These are phyloP conservation scores for Agrilus cyanescens DNA, from an alignment of 2,888 invertebrate genomes.

Conservation along the genomic window DNA sequence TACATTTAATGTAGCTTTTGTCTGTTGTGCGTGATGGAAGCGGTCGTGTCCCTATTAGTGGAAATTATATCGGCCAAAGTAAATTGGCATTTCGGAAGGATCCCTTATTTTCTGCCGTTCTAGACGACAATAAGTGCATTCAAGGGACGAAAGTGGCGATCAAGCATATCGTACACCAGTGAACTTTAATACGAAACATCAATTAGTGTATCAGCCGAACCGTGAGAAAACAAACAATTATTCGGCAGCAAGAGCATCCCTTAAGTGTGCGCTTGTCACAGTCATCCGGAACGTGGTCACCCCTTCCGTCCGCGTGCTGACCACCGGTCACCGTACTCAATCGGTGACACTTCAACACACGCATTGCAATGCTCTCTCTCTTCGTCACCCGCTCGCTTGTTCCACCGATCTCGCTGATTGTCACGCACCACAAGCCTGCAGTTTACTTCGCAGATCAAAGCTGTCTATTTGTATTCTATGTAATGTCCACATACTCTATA, in stretches of 20 bases:
- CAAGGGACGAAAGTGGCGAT: conserved; percentile 29
- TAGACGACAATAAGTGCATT: conserved; percentile 23
- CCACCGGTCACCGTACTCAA: conserved; percentile 14
- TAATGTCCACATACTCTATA: no score
- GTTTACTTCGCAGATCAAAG: no score
- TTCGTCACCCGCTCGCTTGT: no score
- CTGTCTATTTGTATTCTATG: no score
- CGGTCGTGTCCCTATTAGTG: conserved; percentile 20
- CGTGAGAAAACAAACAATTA: conserved; percentile 41
- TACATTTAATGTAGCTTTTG: no score
- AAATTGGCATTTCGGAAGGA: conserved; percentile 30
- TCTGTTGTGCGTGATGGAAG: no score
- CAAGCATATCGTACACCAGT: conserved; percentile 29
- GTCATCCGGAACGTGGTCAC: conserved; percentile 28
- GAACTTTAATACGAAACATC: conserved; percentile 36
- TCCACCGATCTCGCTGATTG: no score
- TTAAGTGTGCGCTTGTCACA: conserved; percentile 34
- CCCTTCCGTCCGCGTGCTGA: conserved; percentile 21
- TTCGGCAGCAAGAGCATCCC: conserved; percentile 31
- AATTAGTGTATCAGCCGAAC: conserved; percentile 35
- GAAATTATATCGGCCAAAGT: conserved; percentile 29
- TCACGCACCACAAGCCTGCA: no score
- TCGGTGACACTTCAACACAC: no score
- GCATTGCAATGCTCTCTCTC: no score
- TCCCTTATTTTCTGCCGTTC: conserved; percentile 27